Evolutionary conservation across 2,113 vertebrate genomes (phyloP).

Genomic region (Sylvilagus bachmani): DNA sequence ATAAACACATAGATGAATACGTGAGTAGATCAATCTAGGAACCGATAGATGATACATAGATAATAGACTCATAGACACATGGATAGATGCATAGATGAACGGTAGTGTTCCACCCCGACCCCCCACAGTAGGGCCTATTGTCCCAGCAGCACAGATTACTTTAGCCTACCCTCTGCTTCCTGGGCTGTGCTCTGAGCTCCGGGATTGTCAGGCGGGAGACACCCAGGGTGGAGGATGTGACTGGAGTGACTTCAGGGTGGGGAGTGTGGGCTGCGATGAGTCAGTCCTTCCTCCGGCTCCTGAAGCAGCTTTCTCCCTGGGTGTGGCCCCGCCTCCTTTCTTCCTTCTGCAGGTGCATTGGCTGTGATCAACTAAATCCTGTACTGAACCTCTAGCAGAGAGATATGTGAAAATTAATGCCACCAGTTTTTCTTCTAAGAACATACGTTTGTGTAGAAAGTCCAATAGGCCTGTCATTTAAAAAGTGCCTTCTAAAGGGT

Average conservation of each 20-base stretch:
- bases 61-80: too few relatives aligned
- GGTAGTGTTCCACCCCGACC: too few relatives aligned
- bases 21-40: too few relatives aligned
- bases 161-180: background rate
- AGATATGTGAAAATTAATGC: slow-evolving; percentile 3
- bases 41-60: background rate
- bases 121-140: background rate
- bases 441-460: background rate
- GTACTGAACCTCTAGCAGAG: background rate
- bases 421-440: slow-evolving; percentile 33
- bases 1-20: background rate
- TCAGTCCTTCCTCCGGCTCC: background rate
- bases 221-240: too few relatives aligned
- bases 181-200: background rate
- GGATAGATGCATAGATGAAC: too few relatives aligned
- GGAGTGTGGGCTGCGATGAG: background rate
- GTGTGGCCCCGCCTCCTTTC: rapidly evolving
- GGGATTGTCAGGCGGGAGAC: too few relatives aligned
- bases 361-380: background rate
- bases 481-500: background rate
- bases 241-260: background rate
- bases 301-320: background rate
- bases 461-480: background rate
- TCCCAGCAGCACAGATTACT: background rate
- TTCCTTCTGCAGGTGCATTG: background rate